These are phyloP conservation scores for western clawed frog (Xenopus tropicalis) DNA, from an alignment of 2,113 vertebrate species.

Conservation along the genomic window DNA sequence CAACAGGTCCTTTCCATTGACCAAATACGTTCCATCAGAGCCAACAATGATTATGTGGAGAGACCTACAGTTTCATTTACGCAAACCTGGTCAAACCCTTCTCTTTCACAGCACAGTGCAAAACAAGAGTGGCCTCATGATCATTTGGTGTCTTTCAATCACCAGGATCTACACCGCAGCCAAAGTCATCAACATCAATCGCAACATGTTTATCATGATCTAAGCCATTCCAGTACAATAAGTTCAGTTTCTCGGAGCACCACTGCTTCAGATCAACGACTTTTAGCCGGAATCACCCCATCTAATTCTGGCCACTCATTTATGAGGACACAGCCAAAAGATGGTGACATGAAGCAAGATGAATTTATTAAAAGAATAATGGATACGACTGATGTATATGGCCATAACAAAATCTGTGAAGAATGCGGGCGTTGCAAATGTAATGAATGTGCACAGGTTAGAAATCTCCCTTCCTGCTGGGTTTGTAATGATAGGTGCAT, in stretches of 20 bases:
- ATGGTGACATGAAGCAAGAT: slow-evolving; percentile 70
- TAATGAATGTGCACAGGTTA: slow-evolving; percentile 77
- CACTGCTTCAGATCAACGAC: slow-evolving; percentile 87
- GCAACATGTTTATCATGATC: slow-evolving; percentile 71
- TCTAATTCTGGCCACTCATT: slow-evolving; percentile 80
- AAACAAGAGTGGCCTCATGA: slow-evolving; percentile 64
- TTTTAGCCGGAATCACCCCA: slow-evolving; percentile 78
- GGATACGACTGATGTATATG: slow-evolving; percentile 60
- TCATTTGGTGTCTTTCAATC: slow-evolving; percentile 58
- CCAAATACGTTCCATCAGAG: slow-evolving; percentile 87
- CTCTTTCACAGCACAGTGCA: slow-evolving; percentile 67
- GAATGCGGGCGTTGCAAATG: slow-evolving; percentile 91
- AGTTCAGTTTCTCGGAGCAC: slow-evolving; percentile 92
- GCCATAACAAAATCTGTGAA: slow-evolving; percentile 87
- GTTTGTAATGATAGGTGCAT: slow-evolving; percentile 90
- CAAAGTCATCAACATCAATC: slow-evolving; percentile 81
- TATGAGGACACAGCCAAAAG: slow-evolving; percentile 78
- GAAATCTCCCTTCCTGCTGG: slow-evolving; percentile 89
- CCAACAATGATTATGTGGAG: slow-evolving; percentile 96
- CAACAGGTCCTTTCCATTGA: slow-evolving; percentile 91
- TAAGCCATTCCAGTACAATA: slow-evolving; percentile 92
- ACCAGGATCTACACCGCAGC: slow-evolving; percentile 73
- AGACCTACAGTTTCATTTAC: slow-evolving; percentile 67
- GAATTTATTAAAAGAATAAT: slow-evolving; percentile 70
- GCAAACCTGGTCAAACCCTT: slow-evolving; percentile 71